These are phyloP conservation scores for Actinemys pallida DNA, from an alignment of 2,113 vertebrate genomes.

Conservation along the genomic window DNA sequence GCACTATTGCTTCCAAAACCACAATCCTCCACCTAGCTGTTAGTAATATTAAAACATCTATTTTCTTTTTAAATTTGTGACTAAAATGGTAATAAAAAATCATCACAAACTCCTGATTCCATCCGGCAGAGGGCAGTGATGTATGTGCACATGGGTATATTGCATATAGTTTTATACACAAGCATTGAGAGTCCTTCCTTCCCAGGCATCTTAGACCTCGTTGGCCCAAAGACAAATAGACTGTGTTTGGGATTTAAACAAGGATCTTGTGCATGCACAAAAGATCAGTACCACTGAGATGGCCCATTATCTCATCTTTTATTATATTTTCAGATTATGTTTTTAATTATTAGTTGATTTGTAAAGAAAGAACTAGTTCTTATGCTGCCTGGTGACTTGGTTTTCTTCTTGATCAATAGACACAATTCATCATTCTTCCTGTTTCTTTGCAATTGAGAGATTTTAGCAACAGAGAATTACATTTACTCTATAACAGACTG, in stretches of 20 bases:
- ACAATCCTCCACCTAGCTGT: neutral
- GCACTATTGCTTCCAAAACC: neutral
- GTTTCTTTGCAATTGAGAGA: neutral
- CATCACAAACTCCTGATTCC: neutral
- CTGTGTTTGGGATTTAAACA: neutral
- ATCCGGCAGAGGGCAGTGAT: neutral
- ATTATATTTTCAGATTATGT: neutral
- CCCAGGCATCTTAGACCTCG: neutral
- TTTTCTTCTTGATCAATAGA: neutral
- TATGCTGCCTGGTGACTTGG: neutral
- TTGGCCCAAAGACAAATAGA: neutral
- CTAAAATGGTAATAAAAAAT: neutral
- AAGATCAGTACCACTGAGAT: neutral
- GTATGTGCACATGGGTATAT: neutral
- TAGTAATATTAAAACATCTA: neutral
- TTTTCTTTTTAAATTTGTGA: neutral
- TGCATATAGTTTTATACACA: neutral
- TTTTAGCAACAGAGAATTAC: neutral
- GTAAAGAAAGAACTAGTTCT: neutral
- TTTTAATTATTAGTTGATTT: neutral
- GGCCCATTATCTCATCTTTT: neutral
- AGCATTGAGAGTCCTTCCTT: neutral
- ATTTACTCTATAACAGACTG: neutral
- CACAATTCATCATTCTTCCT: neutral
- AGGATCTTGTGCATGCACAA: neutral